Percentiles rank a stretch among this genome's conserved stretches.
Evolutionary conservation across 2,797 vertebrate genomes (phyloP).

Genomic region (Mus caroli): DNA sequence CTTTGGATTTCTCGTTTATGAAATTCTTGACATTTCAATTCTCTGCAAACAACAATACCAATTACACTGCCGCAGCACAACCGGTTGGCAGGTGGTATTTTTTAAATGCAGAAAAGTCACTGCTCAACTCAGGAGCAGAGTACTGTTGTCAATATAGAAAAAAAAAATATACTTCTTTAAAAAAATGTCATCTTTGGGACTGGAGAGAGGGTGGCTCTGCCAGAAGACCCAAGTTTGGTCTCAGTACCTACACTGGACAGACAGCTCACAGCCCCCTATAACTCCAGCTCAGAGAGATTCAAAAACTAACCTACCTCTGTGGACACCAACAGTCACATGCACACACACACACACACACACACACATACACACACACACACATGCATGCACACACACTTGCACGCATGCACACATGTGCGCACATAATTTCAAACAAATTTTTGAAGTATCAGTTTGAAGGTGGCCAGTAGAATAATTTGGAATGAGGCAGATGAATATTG

Average conservation of each 20-base stretch:
- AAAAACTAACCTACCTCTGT: neutral
- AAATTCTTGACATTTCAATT: slow-evolving; percentile 52
- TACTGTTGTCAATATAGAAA: slow-evolving; percentile 9
- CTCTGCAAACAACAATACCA: slow-evolving; percentile 15
- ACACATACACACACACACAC: neutral
- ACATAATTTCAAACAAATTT: neutral
- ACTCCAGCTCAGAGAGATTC: neutral
- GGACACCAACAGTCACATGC: neutral
- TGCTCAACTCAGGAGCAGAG: neutral
- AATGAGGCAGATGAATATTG: neutral
- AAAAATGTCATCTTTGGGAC: neutral
- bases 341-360: too few relatives aligned
- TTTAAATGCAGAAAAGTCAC: neutral
- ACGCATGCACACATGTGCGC: neutral
- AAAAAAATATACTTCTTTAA: neutral
- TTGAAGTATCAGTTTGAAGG: slow-evolving; percentile 11
- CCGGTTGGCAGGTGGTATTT: neutral
- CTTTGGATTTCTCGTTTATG: slow-evolving; percentile 16
- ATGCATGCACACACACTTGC: neutral
- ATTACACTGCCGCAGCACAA: neutral
- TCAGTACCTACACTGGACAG: neutral
- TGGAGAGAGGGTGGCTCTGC: neutral
- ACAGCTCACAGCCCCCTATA: neutral
- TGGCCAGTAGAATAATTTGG: neutral
- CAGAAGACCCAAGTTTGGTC: neutral